Percentiles rank a stretch among this genome's conserved stretches.
Evolutionary conservation across 37 sponge, comb jelly and placozoan species (phyloP).

Genomic region (Dysidea cf. avara): DNA sequence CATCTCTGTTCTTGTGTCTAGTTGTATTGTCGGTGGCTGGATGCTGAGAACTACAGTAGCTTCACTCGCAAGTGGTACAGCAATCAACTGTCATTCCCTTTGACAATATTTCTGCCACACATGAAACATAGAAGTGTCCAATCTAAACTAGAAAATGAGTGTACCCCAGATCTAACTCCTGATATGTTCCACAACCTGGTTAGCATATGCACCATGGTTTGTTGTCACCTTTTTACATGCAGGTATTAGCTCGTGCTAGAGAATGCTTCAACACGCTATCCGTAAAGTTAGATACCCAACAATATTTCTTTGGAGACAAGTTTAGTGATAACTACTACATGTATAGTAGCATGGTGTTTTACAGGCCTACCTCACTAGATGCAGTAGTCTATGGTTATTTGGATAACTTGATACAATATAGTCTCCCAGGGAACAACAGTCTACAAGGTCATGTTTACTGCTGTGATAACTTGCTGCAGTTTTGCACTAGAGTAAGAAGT

Average conservation of each 20-base stretch:
- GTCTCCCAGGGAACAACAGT: slow-evolving; percentile 26
- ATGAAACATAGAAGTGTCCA: slow-evolving; percentile 17
- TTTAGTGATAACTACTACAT: neutral
- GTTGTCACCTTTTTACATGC: neutral
- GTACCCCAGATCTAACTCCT: slow-evolving; percentile 22
- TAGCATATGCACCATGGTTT: neutral
- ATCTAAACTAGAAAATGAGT: slow-evolving; percentile 24
- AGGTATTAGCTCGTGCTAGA: slow-evolving; percentile 53
- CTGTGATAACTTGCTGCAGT: slow-evolving; percentile 27
- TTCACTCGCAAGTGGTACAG: slow-evolving; percentile 43
- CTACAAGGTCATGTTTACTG: slow-evolving; percentile 22
- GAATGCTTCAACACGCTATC: slow-evolving; percentile 40
- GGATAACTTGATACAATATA: slow-evolving; percentile 47
- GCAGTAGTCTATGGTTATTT: slow-evolving; percentile 60
- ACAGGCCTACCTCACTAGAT: slow-evolving; percentile 46
- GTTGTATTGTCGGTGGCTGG: slow-evolving; percentile 61
- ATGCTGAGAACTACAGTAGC: slow-evolving; percentile 54
- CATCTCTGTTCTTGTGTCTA: neutral
- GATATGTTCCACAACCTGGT: slow-evolving; percentile 58
- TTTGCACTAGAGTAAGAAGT: slow-evolving; percentile 37
- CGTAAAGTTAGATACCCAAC: slow-evolving; percentile 23
- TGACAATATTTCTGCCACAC: slow-evolving; percentile 37
- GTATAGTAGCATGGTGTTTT: neutral
- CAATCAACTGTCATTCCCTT: slow-evolving; percentile 36
- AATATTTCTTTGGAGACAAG: slow-evolving; percentile 56